These are phyloP conservation scores for Cephalopholis sonnerati DNA, from an alignment of 2,113 vertebrate species.

Conservation along the genomic window DNA sequence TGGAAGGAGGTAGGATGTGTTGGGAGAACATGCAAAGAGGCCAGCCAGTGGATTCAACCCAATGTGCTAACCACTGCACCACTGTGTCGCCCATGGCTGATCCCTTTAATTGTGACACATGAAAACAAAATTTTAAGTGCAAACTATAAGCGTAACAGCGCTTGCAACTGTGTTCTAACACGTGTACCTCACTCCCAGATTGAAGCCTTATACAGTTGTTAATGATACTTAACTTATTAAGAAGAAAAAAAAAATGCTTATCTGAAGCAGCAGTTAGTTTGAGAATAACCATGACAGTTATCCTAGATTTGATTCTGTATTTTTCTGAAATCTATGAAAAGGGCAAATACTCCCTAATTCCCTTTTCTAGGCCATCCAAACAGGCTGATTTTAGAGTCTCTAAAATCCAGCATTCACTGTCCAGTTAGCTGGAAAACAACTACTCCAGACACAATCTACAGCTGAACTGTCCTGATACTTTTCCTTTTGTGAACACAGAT, in stretches of 20 bases:
- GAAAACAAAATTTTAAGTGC: not conserved
- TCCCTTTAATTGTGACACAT: too few relatives aligned
- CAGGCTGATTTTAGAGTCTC: not conserved
- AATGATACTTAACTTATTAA: not conserved
- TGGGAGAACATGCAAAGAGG: too few relatives aligned
- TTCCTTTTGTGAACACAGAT: constrained; percentile 1
- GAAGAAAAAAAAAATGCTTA: not conserved
- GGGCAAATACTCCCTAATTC: not conserved
- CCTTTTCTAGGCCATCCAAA: not conserved
- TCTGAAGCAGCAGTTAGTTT: not conserved
- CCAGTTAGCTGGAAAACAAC: not conserved
- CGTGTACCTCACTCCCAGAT: too few relatives aligned
- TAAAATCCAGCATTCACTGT: not conserved
- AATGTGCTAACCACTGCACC: too few relatives aligned
- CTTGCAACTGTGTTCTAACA: not conserved
- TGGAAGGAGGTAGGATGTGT: too few relatives aligned
- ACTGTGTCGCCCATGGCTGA: too few relatives aligned
- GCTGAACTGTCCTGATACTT: not conserved
- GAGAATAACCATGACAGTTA: not conserved
- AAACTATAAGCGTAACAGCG: not conserved
- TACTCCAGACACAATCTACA: not conserved
- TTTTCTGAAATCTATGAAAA: too few relatives aligned
- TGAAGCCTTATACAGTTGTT: not conserved
- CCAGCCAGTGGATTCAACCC: too few relatives aligned
- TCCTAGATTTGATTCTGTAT: not conserved